Evolutionary conservation across 2,888 invertebrate species (phyloP), one percentile per base, ranked within the genome.

Genomic region (Alloscopus bannaensis): DNA sequence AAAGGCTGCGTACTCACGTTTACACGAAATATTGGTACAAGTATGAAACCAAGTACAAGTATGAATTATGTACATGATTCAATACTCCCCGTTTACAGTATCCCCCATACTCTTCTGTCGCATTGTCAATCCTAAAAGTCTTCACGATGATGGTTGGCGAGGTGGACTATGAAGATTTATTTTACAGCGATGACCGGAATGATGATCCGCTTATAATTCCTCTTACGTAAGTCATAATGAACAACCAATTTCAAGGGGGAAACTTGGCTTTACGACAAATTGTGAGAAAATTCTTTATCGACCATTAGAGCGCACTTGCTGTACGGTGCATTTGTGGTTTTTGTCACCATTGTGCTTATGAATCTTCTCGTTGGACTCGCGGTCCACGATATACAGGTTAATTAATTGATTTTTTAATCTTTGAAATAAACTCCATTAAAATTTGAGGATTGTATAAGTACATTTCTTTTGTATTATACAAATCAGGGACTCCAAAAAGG

Each of bases 401-500:
- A 20, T 52, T 1, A n/a, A n/a, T n/a, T n/a, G n/a, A n/a, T n/a
- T n/a, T n/a, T n/a, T n/a, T n/a, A n/a, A n/a, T n/a, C n/a, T n/a
- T n/a, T n/a, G n/a, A n/a, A n/a, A n/a, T n/a, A n/a, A n/a, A n/a
- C n/a, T n/a, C n/a, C n/a, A n/a, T n/a, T n/a, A n/a, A n/a, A n/a
- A n/a, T n/a, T n/a, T n/a, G n/a, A n/a, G n/a, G n/a, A n/a, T n/a
- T n/a, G n/a, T n/a, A n/a, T n/a, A n/a, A n/a, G n/a, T n/a, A n/a
- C n/a, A n/a, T n/a, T 18, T 11, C 6, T 47, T 47, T 47, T 47
- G n/a, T 11, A 50, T 57, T 52, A 22, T 47, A n/a, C 6, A n/a
- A n/a, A n/a, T n/a, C 92, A 93, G 90, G 91, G 91, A 47, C 84
- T 87, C 8, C 88, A 87, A 81, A 86, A 87, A 75, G 88, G 88